Evolutionary conservation across 2,888 invertebrate species (phyloP).

Genomic region (Mimachlamys varia): DNA sequence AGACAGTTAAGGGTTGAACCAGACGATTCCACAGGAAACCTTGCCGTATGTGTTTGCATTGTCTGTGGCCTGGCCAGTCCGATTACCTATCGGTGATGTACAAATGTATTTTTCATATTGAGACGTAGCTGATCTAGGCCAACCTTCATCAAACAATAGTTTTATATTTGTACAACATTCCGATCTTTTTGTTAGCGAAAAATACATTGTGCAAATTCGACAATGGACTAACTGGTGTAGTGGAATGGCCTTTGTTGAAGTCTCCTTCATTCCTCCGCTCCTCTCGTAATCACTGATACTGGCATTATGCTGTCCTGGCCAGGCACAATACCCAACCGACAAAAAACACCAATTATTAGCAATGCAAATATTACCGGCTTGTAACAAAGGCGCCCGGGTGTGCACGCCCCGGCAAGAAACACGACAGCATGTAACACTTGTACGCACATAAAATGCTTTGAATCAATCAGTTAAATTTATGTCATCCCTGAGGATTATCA

Average conservation of each 20-base stretch:
- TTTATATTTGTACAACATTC: neutral
- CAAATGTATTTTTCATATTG: neutral
- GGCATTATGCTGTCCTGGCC: neutral
- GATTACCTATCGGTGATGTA: neutral
- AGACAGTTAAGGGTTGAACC: too few species aligned
- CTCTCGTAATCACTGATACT: neutral
- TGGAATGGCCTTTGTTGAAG: neutral
- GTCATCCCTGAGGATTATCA: neutral
- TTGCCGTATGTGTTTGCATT: neutral
- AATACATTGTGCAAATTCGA: neutral
- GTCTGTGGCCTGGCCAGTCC: neutral
- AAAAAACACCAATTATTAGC: slow-evolving; percentile 18
- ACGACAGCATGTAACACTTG: neutral
- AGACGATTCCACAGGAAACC: neutral
- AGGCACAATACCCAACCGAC: neutral
- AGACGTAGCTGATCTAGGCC: neutral
- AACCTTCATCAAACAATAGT: neutral
- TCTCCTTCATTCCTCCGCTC: neutral
- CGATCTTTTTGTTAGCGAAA: neutral
- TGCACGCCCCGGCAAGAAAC: neutral
- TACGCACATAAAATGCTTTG: neutral
- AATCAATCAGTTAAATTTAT: neutral
- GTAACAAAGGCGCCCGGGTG: neutral
- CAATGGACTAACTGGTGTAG: neutral
- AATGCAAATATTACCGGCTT: neutral